These are phyloP conservation scores for Anoplophora glabripennis DNA, from an alignment of 1,140 invertebrate genomes.

Conservation along the genomic window DNA sequence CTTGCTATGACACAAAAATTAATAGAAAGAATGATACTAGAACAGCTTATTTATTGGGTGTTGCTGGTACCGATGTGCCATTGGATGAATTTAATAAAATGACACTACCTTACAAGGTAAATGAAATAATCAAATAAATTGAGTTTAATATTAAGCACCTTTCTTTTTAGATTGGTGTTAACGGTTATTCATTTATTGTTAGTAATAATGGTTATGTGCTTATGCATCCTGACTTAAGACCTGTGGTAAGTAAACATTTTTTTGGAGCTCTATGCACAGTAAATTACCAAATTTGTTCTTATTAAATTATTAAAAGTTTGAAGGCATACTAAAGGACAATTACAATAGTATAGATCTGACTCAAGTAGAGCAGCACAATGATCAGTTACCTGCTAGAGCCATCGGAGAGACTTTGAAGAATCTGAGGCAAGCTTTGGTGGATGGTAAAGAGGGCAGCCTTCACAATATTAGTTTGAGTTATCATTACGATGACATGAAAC, in stretches of 20 bases:
- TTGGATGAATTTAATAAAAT: conserved; percentile 84
- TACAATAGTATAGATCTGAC: conserved; percentile 96
- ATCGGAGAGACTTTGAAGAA: conserved; percentile 48
- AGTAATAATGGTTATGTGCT: conserved; percentile 95
- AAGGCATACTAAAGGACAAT: conserved; percentile 79
- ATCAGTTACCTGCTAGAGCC: conserved; percentile 53
- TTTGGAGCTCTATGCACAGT: background rate
- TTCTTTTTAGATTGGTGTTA: conserved; percentile 82
- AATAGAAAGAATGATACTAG: conserved; percentile 58
- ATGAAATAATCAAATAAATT: conserved; percentile 12
- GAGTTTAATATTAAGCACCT: conserved; percentile 19
- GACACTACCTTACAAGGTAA: conserved; percentile 75
- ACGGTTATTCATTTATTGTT: conserved; percentile 92
- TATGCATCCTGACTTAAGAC: conserved; percentile 73
- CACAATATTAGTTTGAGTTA: conserved; percentile 69
- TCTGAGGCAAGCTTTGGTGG: conserved; percentile 72
- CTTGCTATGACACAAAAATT: conserved; percentile 74
- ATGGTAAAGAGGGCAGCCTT: conserved; percentile 64
- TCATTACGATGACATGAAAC: conserved; percentile 78
- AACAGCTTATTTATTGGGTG: conserved; percentile 79
- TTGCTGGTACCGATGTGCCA: conserved; percentile 92
- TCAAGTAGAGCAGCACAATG: conserved; percentile 84
- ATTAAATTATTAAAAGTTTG: conserved; percentile 53
- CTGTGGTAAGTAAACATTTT: conserved; percentile 58
- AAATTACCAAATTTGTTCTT: conserved; percentile 4